Base-by-base conservation (phyloP, 2,888 invertebrate genomes). In the Chydorus sphaericus region DNA sequence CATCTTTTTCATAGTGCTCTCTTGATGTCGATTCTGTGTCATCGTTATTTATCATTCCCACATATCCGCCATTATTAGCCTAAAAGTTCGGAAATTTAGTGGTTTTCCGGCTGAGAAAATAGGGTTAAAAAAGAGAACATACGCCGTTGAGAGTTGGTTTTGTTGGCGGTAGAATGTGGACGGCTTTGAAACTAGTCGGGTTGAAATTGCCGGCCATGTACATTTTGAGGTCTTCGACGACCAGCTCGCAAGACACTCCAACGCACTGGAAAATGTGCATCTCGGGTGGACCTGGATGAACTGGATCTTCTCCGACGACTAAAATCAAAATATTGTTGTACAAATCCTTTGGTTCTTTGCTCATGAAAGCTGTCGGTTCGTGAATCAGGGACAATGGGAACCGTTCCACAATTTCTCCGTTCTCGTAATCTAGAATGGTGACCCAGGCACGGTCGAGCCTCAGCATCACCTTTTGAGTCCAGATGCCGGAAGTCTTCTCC, bases 251-350 rank as follows among this genome's bases (percentile, higher is more conserved):
- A 50, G 84, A 83, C 62, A 84, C 80, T 65, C 81, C 82, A 71
- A 85, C 83, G 68, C 85, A 85, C 78, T 68, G 68, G 60, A 79
- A 79, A 69, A 98, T 97, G 74, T 98, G 98, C 83, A 98, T 94
- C 75, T 98, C 97, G 4, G 91, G 80, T 30, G 67, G 69, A 53
- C 65, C 65, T 63, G 65, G 59, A 63, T 66, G 63, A 51, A 65
- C 66, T 16, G 70, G 67, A 59, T 76, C 82, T 60, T 80, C 87
- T 6, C 82, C 81, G 60, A 97, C 93, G 62, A 94, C 91, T 74
- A 98, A 98, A 31, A 98, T 88, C 66, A 98, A 77, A 68, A 98
- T 91, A 73, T 98, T 98, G 75, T 97, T 97, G 77, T 96, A 98
- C 68, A 94, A 82, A 72, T 98, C 97, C 72, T 90, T 88, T 5